Percentiles rank a stretch among this genome's conserved stretches.
Evolutionary conservation across 2,888 invertebrate species (phyloP).

Genomic region (Cyclophora punctaria): DNA sequence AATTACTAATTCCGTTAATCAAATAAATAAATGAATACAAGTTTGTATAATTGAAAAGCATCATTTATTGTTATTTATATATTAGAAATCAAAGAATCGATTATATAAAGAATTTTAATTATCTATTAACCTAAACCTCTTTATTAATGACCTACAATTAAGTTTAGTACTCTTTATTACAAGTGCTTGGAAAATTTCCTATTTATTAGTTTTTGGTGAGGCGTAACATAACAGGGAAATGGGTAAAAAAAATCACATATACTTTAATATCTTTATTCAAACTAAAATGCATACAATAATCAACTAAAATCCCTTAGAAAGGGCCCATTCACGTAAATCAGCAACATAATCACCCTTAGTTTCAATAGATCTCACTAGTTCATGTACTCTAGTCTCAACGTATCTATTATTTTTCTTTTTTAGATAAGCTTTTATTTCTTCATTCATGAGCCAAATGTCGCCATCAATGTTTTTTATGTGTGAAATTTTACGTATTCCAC

Average conservation of each 20-base stretch:
- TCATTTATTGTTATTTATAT: too few species aligned
- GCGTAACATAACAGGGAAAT: too few species aligned
- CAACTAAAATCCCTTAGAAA: conserved; percentile 83
- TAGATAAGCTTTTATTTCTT: conserved; percentile 78
- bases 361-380: conserved; percentile 80
- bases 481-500: conserved; percentile 80
- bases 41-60: too few species aligned
- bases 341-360: conserved; percentile 85
- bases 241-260: conserved; percentile 18
- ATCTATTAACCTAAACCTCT: too few species aligned
- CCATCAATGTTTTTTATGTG: conserved; percentile 83
- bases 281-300: conserved; percentile 7
- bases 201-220: too few species aligned
- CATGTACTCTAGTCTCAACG: conserved; percentile 82
- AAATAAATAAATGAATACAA: too few species aligned
- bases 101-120: too few species aligned
- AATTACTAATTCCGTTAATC: too few species aligned
- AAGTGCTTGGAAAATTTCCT: too few species aligned
- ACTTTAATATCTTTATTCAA: conserved; percentile 26
- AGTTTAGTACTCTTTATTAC: too few species aligned
- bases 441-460: conserved; percentile 87
- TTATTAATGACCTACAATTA: too few species aligned
- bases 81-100: too few species aligned
- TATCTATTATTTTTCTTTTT: conserved; percentile 69
- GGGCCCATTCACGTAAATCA: conserved; percentile 79